A percentile compares a stretch with the other conserved stretches of the same genome.
Evolutionary conservation across 2,113 vertebrate genomes (phyloP).

Genomic region (Anser cygnoides): DNA sequence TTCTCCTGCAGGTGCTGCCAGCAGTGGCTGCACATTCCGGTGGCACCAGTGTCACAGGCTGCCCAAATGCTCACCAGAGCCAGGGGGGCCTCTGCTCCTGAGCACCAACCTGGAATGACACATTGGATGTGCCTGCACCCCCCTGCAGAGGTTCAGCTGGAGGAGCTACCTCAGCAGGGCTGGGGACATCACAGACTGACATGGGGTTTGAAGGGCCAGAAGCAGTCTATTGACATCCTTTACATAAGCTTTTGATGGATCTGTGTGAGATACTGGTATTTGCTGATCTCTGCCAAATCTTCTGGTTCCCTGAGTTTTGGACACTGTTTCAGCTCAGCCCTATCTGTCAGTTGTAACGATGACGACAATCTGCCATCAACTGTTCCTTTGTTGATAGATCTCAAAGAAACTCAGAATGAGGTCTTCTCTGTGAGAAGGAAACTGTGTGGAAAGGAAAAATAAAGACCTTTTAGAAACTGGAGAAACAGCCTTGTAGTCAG

Average conservation of each 20-base stretch:
- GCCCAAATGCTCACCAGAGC: neutral
- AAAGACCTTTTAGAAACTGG: neutral
- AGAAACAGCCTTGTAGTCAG: neutral
- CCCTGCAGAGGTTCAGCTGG: neutral
- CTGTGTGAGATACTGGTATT: neutral
- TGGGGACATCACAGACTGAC: accelerated
- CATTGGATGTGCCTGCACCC: neutral
- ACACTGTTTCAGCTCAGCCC: neutral
- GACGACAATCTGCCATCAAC: neutral
- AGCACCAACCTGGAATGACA: neutral
- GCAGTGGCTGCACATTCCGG: neutral
- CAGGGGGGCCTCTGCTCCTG: neutral
- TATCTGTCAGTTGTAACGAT: neutral
- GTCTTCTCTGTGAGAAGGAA: neutral
- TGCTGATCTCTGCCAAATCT: neutral
- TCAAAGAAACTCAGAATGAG: neutral
- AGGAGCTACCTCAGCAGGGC: neutral
- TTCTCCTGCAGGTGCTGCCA: neutral
- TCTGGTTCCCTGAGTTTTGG: neutral
- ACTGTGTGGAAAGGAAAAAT: neutral
- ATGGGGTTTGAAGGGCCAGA: neutral
- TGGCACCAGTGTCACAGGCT: neutral
- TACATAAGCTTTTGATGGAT: neutral
- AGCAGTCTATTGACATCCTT: neutral
- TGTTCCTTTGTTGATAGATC: neutral